phyloP scores from a whole-genome alignment of 2,797 vertebrate genomes.

The Danionella dracula region DNA sequence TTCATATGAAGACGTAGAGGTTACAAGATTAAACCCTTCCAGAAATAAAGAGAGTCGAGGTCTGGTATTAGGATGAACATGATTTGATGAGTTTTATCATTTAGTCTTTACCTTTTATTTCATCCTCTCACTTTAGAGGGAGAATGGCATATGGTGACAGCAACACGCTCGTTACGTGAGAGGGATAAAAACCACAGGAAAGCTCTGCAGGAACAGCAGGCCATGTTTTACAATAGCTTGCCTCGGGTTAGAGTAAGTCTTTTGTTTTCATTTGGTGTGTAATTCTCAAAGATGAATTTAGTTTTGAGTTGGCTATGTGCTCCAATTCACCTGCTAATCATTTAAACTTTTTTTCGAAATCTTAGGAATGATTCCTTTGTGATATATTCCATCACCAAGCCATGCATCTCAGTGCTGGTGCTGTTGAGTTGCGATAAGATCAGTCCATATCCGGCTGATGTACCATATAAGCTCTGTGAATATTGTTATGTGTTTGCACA shows the following conservation, averaged over 20 bases:
- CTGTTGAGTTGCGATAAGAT: too few relatives aligned
- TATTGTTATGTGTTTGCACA: too few relatives aligned
- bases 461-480: too few relatives aligned
- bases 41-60: conserved; percentile 16
- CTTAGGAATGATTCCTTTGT: too few relatives aligned
- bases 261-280: neutral
- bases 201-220: conserved; percentile 4
- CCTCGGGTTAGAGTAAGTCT: conserved; percentile 38
- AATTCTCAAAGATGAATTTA: neutral
- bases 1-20: conserved; percentile 18
- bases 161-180: conserved; percentile 21
- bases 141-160: conserved; percentile 40
- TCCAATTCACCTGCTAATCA: neutral
- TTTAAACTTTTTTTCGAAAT: too few relatives aligned
- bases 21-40: conserved; percentile 22
- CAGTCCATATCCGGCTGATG: too few relatives aligned
- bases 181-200: conserved; percentile 5
- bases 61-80: neutral
- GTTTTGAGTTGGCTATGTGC: neutral
- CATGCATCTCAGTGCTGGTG: too few relatives aligned
- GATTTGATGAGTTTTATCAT: neutral
- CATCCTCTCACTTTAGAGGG: conserved; percentile 19
- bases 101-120: neutral
- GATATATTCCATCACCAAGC: too few relatives aligned
- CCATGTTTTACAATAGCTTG: conserved; percentile 15